Base-by-base conservation (phyloP, 2,113 vertebrate genomes). In the Panthera leo region DNA sequence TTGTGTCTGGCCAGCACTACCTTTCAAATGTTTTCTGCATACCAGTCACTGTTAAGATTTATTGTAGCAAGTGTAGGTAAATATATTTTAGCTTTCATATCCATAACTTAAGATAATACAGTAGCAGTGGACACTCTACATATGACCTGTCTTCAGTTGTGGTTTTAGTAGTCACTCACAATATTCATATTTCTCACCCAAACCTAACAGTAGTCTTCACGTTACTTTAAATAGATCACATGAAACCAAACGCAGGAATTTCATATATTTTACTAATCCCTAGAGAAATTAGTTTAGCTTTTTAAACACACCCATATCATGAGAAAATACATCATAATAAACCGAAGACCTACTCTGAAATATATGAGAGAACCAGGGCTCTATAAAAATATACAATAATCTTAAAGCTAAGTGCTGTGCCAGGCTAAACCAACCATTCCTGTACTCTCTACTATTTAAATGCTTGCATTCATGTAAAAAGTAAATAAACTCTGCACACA, bases 1-100 rank as follows among this genome's bases (percentile, higher is more conserved):
- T 99, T 98, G 97, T 94, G 98, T 99, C 98, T 99, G 96, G 98
- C 98, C 98, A 99, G 97, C 63, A 98, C 92, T 84, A 97, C 97
- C 98, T 98, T 98, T 98, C 97, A 99, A 98, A 98, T 75, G 96
- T 97, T 98, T 98, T 98, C 89, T 97, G 98, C 98, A 98, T 98
- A 98, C 97, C 96, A 98, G 98, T 91, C 97, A 98, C 98, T 98
- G 97, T 98, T 98, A 98, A 97, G 98, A 99, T 98, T 98, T 98
- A 98, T 98, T 98, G 96, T 92, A 96, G 95, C 93, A 89, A 63
- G 34, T 93, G 97, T 95, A 98, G 97, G 96, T 98, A 98, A 98
- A 98, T 98, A 98, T 97, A 98, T 94, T 98, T 98, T 98, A 98
- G 96, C 93, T 98, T 98, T 98, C 93, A 97, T 96, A 98, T 97